These are phyloP conservation scores for Istiophorus platypterus DNA, from an alignment of 2,113 vertebrate genomes.

Conservation along the genomic window DNA sequence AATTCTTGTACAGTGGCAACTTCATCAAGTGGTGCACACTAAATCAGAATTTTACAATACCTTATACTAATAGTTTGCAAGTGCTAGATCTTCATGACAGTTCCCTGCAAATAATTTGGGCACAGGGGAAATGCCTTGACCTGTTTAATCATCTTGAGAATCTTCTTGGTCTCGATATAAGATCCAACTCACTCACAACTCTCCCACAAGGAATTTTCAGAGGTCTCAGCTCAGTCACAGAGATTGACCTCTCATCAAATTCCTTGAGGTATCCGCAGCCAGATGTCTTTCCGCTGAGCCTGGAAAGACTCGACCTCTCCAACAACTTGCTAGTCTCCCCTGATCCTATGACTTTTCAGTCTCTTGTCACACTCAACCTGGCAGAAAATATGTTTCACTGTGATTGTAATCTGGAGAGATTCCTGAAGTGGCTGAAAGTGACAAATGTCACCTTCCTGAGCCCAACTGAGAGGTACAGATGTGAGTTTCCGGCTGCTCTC, in stretches of 20 bases:
- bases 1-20: constrained; percentile 84
- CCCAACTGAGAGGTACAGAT: constrained; percentile 72
- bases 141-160: constrained; percentile 85
- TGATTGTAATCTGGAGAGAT: constrained; percentile 84
- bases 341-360: constrained; percentile 83
- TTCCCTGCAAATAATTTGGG: constrained; percentile 88
- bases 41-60: rapidly evolving
- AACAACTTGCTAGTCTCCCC: constrained; percentile 88
- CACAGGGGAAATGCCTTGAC: constrained; percentile 81
- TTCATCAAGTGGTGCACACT: constrained; percentile 81
- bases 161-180: constrained; percentile 83
- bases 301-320: constrained; percentile 84
- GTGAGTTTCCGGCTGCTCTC: constrained; percentile 81
- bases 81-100: constrained; percentile 87
- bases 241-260: constrained; percentile 87
- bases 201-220: constrained; percentile 87
- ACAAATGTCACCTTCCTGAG: constrained; percentile 81
- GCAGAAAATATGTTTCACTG: constrained; percentile 87
- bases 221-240: constrained; percentile 81
- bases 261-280: constrained; percentile 82
- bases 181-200: constrained; percentile 83
- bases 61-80: constrained; percentile 75
- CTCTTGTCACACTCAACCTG: constrained; percentile 81
- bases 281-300: constrained; percentile 82
- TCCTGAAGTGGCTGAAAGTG: constrained; percentile 86